A percentile compares a stretch with the other conserved stretches of the same genome.
These are phyloP conservation scores for Mythimna loreyi DNA, from an alignment of 2,888 invertebrate genomes.

Conservation along the genomic window DNA sequence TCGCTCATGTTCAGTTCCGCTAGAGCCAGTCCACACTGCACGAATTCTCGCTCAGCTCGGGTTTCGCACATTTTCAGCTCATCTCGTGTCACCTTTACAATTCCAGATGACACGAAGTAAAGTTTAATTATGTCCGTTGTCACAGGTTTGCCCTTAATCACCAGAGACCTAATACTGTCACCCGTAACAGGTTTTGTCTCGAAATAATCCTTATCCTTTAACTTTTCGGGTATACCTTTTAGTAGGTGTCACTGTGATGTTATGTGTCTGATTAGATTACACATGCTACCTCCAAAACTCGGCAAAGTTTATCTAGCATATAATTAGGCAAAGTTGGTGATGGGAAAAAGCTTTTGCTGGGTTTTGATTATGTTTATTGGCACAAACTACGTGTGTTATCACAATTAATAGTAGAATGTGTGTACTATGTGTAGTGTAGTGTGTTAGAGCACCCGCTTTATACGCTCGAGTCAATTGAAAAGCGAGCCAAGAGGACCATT, in stretches of 20 bases:
- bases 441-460: too few species aligned
- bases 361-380: background rate
- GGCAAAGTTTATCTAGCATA: background rate
- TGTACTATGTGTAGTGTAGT: too few species aligned
- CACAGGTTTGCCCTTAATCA: conserved; percentile 19
- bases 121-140: conserved; percentile 26
- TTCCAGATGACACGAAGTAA: conserved; percentile 10
- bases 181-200: conserved; percentile 14
- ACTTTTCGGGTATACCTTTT: conserved; percentile 18
- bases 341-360: background rate
- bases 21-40: too few species aligned
- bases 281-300: background rate
- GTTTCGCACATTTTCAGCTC: too few species aligned
- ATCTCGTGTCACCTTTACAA: conserved; percentile 6
- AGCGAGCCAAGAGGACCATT: too few species aligned
- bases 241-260: conserved; percentile 18
- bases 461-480: too few species aligned
- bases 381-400: background rate
- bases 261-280: conserved; percentile 30
- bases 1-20: too few species aligned
- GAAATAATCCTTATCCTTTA: conserved; percentile 5
- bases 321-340: background rate
- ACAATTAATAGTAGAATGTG: too few species aligned
- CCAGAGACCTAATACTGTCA: conserved; percentile 27
- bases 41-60: too few species aligned